phyloP scores from a whole-genome alignment of 2,888 invertebrate genomes.

The Ectemnius continuus region DNA sequence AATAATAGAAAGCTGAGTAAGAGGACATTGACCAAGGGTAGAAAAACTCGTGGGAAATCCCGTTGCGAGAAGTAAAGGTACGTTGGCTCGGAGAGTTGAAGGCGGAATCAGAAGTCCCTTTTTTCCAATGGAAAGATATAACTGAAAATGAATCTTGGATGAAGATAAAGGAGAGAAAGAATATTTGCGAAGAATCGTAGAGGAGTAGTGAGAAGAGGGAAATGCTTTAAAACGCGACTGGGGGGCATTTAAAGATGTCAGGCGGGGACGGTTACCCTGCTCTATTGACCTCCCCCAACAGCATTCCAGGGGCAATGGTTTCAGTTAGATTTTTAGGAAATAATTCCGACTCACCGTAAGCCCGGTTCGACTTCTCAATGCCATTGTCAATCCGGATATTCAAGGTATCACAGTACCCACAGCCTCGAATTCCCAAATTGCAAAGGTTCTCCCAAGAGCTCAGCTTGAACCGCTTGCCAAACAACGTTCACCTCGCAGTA shows the following conservation, averaged over 20 bases:
- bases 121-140: too few species aligned
- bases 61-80: not conserved
- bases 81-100: not conserved
- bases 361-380: slow-evolving; percentile 68
- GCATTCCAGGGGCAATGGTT: slow-evolving; percentile 12
- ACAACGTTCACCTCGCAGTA: slow-evolving; percentile 60
- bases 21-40: too few species aligned
- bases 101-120: not conserved
- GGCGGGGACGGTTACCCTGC: slow-evolving; percentile 60
- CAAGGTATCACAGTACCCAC: slow-evolving; percentile 1
- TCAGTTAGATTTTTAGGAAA: not conserved
- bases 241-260: slow-evolving; percentile 69
- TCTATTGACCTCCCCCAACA: slow-evolving; percentile 32
- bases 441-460: slow-evolving; percentile 11
- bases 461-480: slow-evolving; percentile 45
- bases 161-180: not conserved
- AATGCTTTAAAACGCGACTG: slow-evolving; percentile 22
- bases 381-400: slow-evolving; percentile 60
- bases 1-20: too few species aligned
- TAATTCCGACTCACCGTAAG: slow-evolving; percentile 63
- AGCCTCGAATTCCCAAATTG: slow-evolving; percentile 7
- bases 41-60: too few species aligned
- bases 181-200: not conserved
- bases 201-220: not conserved
- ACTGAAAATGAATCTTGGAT: too few species aligned